Conservation (phyloP, 2,888 invertebrate species). For the Cryptocheilus praepositus region DNA sequence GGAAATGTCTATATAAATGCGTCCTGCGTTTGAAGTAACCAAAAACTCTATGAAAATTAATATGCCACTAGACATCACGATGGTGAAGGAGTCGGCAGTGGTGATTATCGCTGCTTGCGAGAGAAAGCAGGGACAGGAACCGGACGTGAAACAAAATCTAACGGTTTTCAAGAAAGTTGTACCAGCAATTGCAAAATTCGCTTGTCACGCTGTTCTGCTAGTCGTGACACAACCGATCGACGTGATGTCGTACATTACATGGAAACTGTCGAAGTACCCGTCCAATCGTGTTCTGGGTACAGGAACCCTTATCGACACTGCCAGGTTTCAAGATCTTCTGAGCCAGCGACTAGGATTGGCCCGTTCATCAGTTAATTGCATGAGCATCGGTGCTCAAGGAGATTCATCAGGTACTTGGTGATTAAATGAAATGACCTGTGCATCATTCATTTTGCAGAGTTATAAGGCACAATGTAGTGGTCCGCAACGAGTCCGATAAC, state of each 20-base stretch:
- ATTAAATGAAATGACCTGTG: neutral
- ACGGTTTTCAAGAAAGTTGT: constrained; percentile 61
- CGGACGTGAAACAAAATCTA: constrained; percentile 58
- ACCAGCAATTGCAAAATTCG: constrained; percentile 62
- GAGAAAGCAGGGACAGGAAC: constrained; percentile 40
- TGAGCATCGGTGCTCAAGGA: constrained; percentile 79
- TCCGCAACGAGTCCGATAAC: neutral
- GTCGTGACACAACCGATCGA: constrained; percentile 74
- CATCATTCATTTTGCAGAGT: neutral
- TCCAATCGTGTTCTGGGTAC: constrained; percentile 78
- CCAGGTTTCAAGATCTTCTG: constrained; percentile 77
- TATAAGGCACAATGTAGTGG: neutral
- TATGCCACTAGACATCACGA: constrained; percentile 55
- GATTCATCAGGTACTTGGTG: constrained; percentile 70
- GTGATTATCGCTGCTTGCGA: constrained; percentile 62
- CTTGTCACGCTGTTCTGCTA: constrained; percentile 61
- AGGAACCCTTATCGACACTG: constrained; percentile 78
- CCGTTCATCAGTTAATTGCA: constrained; percentile 76
- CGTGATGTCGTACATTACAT: constrained; percentile 78
- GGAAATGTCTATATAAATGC: neutral
- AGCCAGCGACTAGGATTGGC: constrained; percentile 76
- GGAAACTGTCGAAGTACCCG: constrained; percentile 79
- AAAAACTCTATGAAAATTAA: neutral
- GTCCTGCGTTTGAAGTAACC: neutral
- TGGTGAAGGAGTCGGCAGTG: constrained; percentile 64